phyloP scores from a whole-genome alignment of 2,888 invertebrate genomes.

The Heliconius hortense region DNA sequence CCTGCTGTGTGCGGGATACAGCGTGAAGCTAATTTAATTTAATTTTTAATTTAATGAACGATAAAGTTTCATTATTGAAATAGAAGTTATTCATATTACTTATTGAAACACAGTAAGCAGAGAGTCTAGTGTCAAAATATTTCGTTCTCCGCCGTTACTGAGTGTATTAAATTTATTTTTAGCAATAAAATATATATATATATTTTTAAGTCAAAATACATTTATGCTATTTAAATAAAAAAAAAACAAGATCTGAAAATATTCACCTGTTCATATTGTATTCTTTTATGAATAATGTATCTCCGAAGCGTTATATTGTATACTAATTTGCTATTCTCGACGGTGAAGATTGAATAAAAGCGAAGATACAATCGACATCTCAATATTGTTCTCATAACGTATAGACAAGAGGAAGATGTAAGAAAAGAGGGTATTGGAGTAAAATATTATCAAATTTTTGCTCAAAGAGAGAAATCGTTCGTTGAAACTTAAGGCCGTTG shows the following conservation, averaged over 20 bases:
- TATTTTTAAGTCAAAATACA: background rate
- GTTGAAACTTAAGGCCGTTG: background rate
- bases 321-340: background rate
- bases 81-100: background rate
- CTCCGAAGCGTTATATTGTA: background rate
- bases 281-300: background rate
- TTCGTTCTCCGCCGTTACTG: background rate
- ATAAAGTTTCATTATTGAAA: background rate
- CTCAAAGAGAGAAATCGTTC: no score
- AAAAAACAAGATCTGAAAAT: background rate
- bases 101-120: background rate
- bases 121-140: no score
- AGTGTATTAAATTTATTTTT: background rate
- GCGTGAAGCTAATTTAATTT: no score
- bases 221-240: no score
- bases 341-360: background rate
- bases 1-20: no score
- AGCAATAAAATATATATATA: background rate
- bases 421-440: background rate
- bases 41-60: background rate
- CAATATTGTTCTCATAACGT: background rate
- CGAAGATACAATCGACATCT: background rate
- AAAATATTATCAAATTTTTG: background rate
- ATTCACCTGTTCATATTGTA: background rate
- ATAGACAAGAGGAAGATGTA: background rate